A percentile compares a stretch with the other conserved stretches of the same genome.
These are phyloP conservation scores for Agapornis canus DNA, from an alignment of 2,797 vertebrate genomes.

Conservation along the genomic window DNA sequence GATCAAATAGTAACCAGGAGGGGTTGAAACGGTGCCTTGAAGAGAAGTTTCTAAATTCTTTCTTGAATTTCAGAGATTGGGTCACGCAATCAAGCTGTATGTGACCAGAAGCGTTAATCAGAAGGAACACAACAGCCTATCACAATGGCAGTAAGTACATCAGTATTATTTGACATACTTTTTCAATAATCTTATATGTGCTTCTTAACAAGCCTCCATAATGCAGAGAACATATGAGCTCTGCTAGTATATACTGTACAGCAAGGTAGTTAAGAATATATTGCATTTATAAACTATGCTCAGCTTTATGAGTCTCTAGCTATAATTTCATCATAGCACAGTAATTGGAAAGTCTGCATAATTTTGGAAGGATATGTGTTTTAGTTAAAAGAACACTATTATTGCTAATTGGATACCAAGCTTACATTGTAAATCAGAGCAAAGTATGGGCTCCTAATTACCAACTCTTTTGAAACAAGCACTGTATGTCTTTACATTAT, in stretches of 20 bases:
- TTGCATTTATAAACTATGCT: conserved; percentile 75
- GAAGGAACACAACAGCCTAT: conserved; percentile 37
- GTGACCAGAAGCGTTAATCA: conserved; percentile 30
- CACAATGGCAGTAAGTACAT: conserved; percentile 52
- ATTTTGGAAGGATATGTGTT: conserved; percentile 78
- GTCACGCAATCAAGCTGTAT: neutral
- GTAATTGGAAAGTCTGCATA: conserved; percentile 83
- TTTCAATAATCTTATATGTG: conserved; percentile 63
- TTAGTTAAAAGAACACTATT: conserved; percentile 78
- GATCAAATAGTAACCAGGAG: neutral
- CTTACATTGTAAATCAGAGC: conserved; percentile 77
- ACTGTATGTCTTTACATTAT: conserved; percentile 79
- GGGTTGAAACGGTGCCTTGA: neutral
- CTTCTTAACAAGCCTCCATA: conserved; percentile 66
- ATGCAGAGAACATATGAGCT: conserved; percentile 50
- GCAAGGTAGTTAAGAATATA: conserved; percentile 70
- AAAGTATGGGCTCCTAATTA: conserved; percentile 71
- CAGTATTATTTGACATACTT: conserved; percentile 62
- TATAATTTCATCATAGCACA: conserved; percentile 77
- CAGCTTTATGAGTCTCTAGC: conserved; percentile 78
- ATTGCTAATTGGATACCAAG: conserved; percentile 80
- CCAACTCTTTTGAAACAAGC: conserved; percentile 75
- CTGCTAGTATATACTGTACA: conserved; percentile 47
- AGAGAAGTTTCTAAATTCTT: neutral
- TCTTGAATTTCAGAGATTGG: neutral